Evolutionary conservation across 1,140 invertebrate genomes (phyloP), one percentile per base, ranked within the genome.

Genomic region (Gryon sp.): DNA sequence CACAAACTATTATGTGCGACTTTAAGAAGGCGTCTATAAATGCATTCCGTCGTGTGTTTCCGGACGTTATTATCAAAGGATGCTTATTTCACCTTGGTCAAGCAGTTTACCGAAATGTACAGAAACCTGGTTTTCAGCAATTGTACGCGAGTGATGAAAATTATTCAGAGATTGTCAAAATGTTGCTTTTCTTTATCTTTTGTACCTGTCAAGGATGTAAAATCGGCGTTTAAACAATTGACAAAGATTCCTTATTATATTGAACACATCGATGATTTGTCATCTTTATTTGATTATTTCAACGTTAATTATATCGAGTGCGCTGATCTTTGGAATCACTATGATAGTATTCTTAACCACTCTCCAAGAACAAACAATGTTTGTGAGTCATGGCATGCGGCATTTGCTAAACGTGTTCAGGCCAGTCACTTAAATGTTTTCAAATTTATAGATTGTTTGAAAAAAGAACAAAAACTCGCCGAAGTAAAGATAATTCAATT

Each of bases 301-400:
- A n/a, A n/a, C n/a, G n/a, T n/a, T n/a, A n/a, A n/a, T n/a, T n/a
- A n/a, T n/a, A n/a, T n/a, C n/a, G n/a, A n/a, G n/a, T n/a, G n/a
- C n/a, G n/a, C n/a, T n/a, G n/a, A n/a, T n/a, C n/a, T 46, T 16
- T 46, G 43, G 43, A 46, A 46, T 16, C 43, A 46, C 28, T 46
- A 46, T 16, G 43, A 46, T 28, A 1, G 24, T 46, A 26, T 28
- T 46, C n/a, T n/a, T n/a, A n/a, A n/a, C n/a, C n/a, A n/a, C n/a
- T n/a, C n/a, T n/a, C n/a, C n/a, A n/a, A n/a, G n/a, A n/a, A n/a
- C n/a, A 28, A 26, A 46, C 20, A 15, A 46, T 46, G 12, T 50
- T 50, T 19, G n/a, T 12, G 2, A 30, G 16, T 9, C 45, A n/a
- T n/a, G n/a, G n/a, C n/a, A n/a, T n/a, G n/a, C n/a, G n/a, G n/a